phyloP scores from a whole-genome alignment of 1,140 invertebrate species.

The silkworm (Bombyx mori) region DNA sequence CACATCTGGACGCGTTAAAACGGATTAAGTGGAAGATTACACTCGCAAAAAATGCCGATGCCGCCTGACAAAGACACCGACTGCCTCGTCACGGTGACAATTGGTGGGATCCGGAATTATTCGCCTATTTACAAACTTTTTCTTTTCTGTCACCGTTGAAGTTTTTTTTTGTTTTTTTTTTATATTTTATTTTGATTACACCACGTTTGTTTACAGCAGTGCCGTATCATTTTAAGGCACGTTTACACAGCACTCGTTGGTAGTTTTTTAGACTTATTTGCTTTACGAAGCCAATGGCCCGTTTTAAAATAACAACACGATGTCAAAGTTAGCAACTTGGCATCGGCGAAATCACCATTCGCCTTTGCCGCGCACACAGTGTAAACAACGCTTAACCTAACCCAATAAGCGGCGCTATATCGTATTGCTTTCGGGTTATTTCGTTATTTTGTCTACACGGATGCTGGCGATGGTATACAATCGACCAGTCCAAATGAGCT shows the following conservation, averaged over 20 bases:
- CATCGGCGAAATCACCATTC: constrained; percentile 57
- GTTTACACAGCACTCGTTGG: background rate
- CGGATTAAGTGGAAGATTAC: constrained; percentile 65
- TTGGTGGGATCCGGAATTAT: constrained; percentile 54
- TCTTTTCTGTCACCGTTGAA: constrained; percentile 35
- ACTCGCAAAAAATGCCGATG: constrained; percentile 38
- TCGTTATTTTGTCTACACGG: constrained; percentile 69
- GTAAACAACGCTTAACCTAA: constrained; percentile 67
- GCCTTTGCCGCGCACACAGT: constrained; percentile 40
- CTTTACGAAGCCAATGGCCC: background rate
- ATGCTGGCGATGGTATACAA: constrained; percentile 57
- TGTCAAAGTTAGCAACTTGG: constrained; percentile 47
- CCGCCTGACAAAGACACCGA: constrained; percentile 57
- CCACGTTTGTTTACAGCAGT: too few relatives aligned
- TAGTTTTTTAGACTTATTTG: background rate
- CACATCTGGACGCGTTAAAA: constrained; percentile 67
- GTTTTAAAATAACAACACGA: constrained; percentile 6
- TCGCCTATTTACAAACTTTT: constrained; percentile 42
- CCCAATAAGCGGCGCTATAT: constrained; percentile 63
- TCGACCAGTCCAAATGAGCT: constrained; percentile 32
- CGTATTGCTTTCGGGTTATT: constrained; percentile 66
- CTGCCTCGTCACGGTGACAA: constrained; percentile 55
- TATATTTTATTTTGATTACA: too few relatives aligned
- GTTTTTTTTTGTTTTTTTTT: constrained; percentile 20
- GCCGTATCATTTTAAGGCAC: too few relatives aligned